Conservation (phyloP, 2,888 invertebrate genomes). For the Nipponacmea schrenckii region DNA sequence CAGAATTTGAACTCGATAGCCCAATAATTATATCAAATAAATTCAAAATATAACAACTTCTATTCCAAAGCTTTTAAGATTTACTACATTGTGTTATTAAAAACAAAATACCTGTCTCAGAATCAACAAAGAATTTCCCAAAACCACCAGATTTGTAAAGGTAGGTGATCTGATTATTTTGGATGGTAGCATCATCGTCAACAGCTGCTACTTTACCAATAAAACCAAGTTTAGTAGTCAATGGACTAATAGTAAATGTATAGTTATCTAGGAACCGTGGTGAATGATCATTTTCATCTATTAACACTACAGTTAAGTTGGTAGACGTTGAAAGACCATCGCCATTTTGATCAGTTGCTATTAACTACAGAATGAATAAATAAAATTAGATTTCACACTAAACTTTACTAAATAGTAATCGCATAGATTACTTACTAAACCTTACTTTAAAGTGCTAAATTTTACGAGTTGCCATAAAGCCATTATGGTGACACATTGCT, state of each 20-base stretch:
- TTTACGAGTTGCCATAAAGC: too few species aligned
- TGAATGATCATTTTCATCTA: slow-evolving; percentile 32
- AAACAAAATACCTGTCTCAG: slow-evolving; percentile 29
- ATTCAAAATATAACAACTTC: too few species aligned
- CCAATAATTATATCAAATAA: too few species aligned
- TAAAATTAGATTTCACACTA: background rate
- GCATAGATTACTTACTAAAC: too few species aligned
- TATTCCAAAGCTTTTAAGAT: too few species aligned
- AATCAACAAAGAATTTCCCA: slow-evolving; percentile 34
- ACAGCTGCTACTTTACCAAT: slow-evolving; percentile 20
- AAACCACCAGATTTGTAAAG: slow-evolving; percentile 23
- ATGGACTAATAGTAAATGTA: slow-evolving; percentile 7
- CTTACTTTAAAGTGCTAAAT: too few species aligned
- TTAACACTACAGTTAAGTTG: slow-evolving; percentile 25
- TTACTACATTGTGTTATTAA: too few species aligned
- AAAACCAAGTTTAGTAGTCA: background rate
- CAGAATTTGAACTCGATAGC: too few species aligned
- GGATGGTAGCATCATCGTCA: slow-evolving; percentile 16
- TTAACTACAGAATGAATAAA: slow-evolving; percentile 18
- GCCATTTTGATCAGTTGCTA: slow-evolving; percentile 32
- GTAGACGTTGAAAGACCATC: slow-evolving; percentile 24
- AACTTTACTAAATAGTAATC: background rate
- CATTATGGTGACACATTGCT: too few species aligned
- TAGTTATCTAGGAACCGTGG: slow-evolving; percentile 24
- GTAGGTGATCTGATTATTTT: slow-evolving; percentile 23